A percentile compares a stretch with the other conserved stretches of the same genome.
phyloP scores from a whole-genome alignment of 1,140 invertebrate species.

The Drosophila sulfurigaster region DNA sequence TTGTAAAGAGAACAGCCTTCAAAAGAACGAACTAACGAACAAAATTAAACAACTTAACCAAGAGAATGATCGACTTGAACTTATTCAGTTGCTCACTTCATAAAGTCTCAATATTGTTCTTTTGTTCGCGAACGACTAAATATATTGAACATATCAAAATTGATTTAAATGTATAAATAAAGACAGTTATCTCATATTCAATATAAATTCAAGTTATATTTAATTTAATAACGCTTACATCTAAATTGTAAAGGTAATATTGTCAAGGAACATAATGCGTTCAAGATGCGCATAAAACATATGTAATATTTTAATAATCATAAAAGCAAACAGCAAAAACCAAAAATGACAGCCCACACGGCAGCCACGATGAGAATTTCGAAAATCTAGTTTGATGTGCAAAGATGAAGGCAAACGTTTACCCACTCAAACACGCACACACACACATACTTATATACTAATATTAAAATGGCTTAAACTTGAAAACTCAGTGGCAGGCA shows the following conservation, averaged over 20 bases:
- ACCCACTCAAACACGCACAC: conserved; percentile 25
- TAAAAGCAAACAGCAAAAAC: conserved; percentile 70
- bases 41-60: too few species aligned
- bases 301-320: conserved; percentile 77
- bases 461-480: conserved; percentile 69
- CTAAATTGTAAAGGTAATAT: not conserved
- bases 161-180: too few species aligned
- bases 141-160: too few species aligned
- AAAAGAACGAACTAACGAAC: too few species aligned
- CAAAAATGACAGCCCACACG: conserved; percentile 42
- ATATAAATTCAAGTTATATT: not conserved
- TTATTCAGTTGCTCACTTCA: too few species aligned
- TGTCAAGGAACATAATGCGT: conserved; percentile 3
- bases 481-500: conserved; percentile 37
- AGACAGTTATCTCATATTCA: too few species aligned
- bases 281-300: conserved; percentile 39
- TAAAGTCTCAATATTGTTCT: too few species aligned
- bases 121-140: too few species aligned
- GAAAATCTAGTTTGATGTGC: conserved; percentile 51
- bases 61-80: too few species aligned
- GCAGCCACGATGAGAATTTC: conserved; percentile 27
- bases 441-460: conserved; percentile 18
- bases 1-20: too few species aligned
- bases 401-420: conserved; percentile 58
- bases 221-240: conserved; percentile 5